Base-by-base conservation (phyloP, 2,797 vertebrate species). In the Leptoclinus maculatus region DNA sequence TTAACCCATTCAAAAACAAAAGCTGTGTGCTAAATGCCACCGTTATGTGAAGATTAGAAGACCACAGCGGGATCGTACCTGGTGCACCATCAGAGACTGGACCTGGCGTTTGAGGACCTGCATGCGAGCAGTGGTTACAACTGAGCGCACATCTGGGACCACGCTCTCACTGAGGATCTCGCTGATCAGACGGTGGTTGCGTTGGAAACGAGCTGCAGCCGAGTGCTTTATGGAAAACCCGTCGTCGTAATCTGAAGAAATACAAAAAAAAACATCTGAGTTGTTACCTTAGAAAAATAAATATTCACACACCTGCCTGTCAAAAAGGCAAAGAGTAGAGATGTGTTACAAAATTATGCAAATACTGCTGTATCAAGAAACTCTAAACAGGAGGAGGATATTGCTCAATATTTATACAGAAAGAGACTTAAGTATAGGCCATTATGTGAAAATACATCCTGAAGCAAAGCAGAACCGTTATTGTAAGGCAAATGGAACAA, bases 71-170 rank as follows among this genome's bases (percentile, higher is more conserved):
- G n/a, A n/a, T n/a, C 72, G 2, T 93, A 99, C 98, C 98, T 99
- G 98, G 84, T 99, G 98, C 64, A 99, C 98, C 98, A 99, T 99
- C 57, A 99, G 85, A 11, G 97, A 99, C 86, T 99, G 98, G 84
- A 99, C 98, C 91, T 99, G 98, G 25, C 98, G 96, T 81, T 99
- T 99, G 16, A 99, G 97, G 80, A 99, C 98, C 88, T 99, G 98
- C 98, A 99, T 99, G 71, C 98, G 96, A n/a, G 98, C 98, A 0
- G 98, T 99, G 29, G 98, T 99, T 68, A 99, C 98, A 6, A 99
- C 98, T 0, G 98, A 99, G 19, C 98, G 96, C 16, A 99, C 98
- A 0, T 99, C 98, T 0, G 98, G 98, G 41, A 99, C 97, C 3
- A 99, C 98, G 0, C 97, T 98, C 88, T 99, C 98, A 3, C 98